Evolutionary conservation across 2,888 invertebrate species (phyloP), one percentile per base, ranked within the genome.

Genomic region (Nezara viridula): DNA sequence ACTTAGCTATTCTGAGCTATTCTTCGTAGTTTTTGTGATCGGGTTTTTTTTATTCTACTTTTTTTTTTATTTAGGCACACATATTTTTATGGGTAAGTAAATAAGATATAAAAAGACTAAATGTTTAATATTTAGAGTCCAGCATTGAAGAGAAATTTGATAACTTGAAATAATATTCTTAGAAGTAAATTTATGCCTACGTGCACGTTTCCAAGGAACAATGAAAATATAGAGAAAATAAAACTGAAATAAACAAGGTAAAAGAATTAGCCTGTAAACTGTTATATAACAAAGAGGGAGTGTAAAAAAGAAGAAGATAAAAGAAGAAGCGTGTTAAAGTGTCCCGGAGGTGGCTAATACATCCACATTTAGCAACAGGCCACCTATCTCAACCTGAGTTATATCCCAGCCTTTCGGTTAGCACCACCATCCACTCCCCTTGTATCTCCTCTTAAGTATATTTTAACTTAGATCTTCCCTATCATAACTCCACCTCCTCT

Each of bases 261-360:
- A 73, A 32, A 32, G 32, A 73, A 73, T 73, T 16, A 73, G 66
- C 37, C 19, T 37, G 37, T 32, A 73, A 73, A 73, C 32, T 73
- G 66, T 37, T 19, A 73, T 73, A 73, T 73, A 73, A 73, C 10
- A 81, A 44, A 81, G 81, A 47, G 10, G 4, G n/a, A n/a, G 12
- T n/a, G 12, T 44, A 44, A 47, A 40, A 81, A 44, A 14, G 81
- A 24, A 16, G 40, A 21, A 77, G 77, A 77, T 40, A 77, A n/a
- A 81, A 24, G 81, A n/a, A 81, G 44, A 47, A 44, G 21, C 77
- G 44, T 81, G 81, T 47, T 81, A 81, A 47, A 44, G 81, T 44
- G 81, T n/a, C 81, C 81, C 81, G n/a, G n/a, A n/a, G 81, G n/a
- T 27, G 32, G 81, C 81, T 81, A 81, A 44, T 81, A 81, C 81